Base-by-base conservation (phyloP, 1,140 invertebrate genomes). In the Papilio helenus region DNA sequence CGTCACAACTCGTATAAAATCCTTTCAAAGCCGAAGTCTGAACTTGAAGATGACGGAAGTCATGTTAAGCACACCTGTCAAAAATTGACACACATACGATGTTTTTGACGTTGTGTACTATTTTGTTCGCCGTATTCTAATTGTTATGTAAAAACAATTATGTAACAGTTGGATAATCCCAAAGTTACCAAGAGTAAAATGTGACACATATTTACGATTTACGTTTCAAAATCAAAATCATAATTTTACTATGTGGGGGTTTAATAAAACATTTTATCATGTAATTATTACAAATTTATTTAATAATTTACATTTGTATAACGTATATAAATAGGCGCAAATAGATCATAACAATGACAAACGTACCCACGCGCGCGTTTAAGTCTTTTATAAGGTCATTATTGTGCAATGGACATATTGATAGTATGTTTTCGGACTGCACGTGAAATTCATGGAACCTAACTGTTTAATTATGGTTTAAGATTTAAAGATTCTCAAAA, bases 371-470 rank as follows among this genome's bases (percentile, higher is more conserved):
- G 61, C 26, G 26, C 61, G 61, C 61, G 61, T 68, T 68, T 68
- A 68, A 29, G 61, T 68, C 61, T 68, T 68, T 68, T 68, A 68
- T 68, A 68, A 68, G 61, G 61, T 34, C 61, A 26, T 68, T 68
- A 29, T 16, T 68, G 61, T 29, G 61, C 26, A 68, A 68, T 18
- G 26, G 58, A 29, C 3, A 65, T 34, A 29, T 68, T 7, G 3
- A 8, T 7, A 18, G 34, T 4, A 18, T 18, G 51, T 55, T 55
- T 9, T 20, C 34, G 4, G 51, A 55, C 20, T 55, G 5, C 7
- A 55, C 5, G 8, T 20, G 5, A 8, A n/a, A 9, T 55, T 20
- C 8, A 55, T 55, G 7, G 18, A 55, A 55, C 8, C 18, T n/a
- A 55, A 55, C 20, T 18, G 20, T 55, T 55, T 55, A 55, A 20